phyloP scores from a whole-genome alignment of 2,888 invertebrate species.

The Andrena marginata region DNA sequence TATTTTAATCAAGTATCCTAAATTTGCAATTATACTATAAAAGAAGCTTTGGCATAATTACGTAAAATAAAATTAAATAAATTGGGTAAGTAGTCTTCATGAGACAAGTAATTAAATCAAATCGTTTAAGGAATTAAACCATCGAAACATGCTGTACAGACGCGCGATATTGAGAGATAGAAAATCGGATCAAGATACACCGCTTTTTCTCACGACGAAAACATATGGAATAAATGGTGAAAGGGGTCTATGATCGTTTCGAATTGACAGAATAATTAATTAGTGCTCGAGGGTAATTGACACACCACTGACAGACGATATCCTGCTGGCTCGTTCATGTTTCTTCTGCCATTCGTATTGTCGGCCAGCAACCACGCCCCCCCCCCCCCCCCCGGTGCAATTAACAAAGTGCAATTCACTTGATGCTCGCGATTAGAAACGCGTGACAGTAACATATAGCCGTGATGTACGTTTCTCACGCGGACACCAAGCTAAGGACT shows the following conservation, averaged over 20 bases:
- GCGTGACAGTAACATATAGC: conserved; percentile 37
- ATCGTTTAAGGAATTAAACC: not conserved
- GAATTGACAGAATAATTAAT: conserved; percentile 25
- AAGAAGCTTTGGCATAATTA: too few species aligned
- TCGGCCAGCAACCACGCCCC: not conserved
- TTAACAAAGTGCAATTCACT: conserved; percentile 44
- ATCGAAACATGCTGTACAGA: not conserved
- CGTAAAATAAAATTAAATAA: too few species aligned
- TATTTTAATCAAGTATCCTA: too few species aligned
- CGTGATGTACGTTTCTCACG: not conserved
- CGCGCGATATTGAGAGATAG: not conserved
- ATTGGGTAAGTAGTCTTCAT: too few species aligned
- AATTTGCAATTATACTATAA: too few species aligned
- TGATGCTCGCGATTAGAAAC: conserved; percentile 42
- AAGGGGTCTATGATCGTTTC: not conserved
- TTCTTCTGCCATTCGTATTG: conserved; percentile 15
- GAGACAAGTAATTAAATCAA: too few species aligned
- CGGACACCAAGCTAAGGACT: not conserved
- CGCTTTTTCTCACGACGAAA: not conserved
- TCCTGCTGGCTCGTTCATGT: not conserved
- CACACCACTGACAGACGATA: not conserved
- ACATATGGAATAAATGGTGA: not conserved
- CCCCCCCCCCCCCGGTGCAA: not conserved
- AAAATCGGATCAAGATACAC: too few species aligned
- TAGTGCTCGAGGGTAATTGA: not conserved